Base-by-base conservation (phyloP, 2,888 invertebrate species). In the Hyles lineata region DNA sequence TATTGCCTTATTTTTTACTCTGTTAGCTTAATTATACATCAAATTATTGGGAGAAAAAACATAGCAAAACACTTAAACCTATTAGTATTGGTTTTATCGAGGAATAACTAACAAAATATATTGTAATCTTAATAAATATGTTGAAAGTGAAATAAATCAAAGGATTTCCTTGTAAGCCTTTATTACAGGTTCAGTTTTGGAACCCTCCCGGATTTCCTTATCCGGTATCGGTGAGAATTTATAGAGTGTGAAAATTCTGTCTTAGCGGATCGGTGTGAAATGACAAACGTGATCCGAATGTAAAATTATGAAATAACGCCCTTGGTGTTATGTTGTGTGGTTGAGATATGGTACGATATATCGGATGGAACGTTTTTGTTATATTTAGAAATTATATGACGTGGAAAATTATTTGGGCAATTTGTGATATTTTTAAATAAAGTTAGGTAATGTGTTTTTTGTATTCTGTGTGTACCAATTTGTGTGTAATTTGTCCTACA, bases 171-270 rank as follows among this genome's bases (percentile, higher is more conserved):
- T 73, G 61, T 50, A 11, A 61, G 25, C 50, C 61, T 17, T 23
- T 71, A 74, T 35, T 61, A 71, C 61, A 50, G 50, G 50, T 74
- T 71, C 71, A 69, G 23, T 50, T 50, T 15, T 43, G 60, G 81
- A 89, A 80, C 83, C 84, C 78, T 70, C 74, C n/a, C 74, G 87
- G 87, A 87, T 90, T 87, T 87, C 85, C 87, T 84, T 85, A 85
- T 82, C 82, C 81, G 78, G 84, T 85, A 85, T 87, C 83, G 86
- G 85, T 79, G 85, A 83, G 85, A 90, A 91, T 92, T 90, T 91
- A 91, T 92, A 90, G 90, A 91, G 88, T 92, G 92, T 90, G 90
- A 91, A 91, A 90, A 90, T 87, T 88, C 87, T 82, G 85, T 85
- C 85, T 86, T 85, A 83, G 81, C 84, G 87, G 88, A 87, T 90